Base-by-base conservation (phyloP, 1,140 invertebrate species). In the Drosophila lacertosa region DNA sequence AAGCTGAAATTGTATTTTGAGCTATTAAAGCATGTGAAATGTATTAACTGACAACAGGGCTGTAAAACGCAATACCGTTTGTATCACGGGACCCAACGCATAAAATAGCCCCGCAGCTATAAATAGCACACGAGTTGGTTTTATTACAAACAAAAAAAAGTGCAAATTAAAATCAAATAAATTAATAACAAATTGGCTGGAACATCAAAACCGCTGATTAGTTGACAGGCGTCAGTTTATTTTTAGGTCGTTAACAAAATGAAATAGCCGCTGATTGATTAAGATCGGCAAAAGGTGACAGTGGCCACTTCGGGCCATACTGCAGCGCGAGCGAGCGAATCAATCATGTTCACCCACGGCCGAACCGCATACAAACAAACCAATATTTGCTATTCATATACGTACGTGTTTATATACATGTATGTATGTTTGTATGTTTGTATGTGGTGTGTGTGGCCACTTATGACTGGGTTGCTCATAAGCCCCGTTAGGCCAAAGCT, bases 111-210 rank as follows among this genome's bases (percentile, higher is more conserved):
- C 9, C 26, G 18, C 10, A 13, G 7, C 15, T 57, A 70, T 48
- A 70, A 70, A 70, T 70, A 70, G 33, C 15, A 0, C 5, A 18
- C 4, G 9, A 47, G 50, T 18, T 40, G 48, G 48, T 63, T 40
- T 54, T n/a, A 63, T 40, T 47, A 39, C 45, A 20, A 60, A 35
- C 57, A 44, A 24, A 22, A 16, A 33, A n/a, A 51, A 29, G 26
- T 29, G 26, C 1, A 53, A 55, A 63, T 51, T 40, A n/a, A 35
- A 77, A 74, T 77, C 51, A 59, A 80, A 80, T 79, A 64, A 67
- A 67, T 74, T 67, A 74, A 65, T 74, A 69, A 67, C 68, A 77
- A 84, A 86, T 84, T 84, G 81, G 64, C 73, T 66, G 54, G 53
- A 60, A 74, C 82, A 77, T 86, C 47, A 35, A 35, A 59, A 44